Base-by-base conservation (phyloP, 2,888 invertebrate genomes). In the Chymomyza procnemis region DNA sequence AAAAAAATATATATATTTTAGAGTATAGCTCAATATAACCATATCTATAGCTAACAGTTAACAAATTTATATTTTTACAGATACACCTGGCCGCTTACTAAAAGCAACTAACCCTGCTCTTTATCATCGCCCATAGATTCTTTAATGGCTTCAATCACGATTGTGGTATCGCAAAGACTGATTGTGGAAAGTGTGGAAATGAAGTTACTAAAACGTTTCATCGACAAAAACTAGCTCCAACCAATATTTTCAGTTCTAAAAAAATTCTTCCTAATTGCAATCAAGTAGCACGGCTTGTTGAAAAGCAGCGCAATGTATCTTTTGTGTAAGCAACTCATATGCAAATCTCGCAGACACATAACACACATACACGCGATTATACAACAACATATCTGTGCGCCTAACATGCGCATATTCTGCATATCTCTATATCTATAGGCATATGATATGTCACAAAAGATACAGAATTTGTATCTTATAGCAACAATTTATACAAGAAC, bases 401-500 rank as follows among this genome's bases (percentile, higher is more conserved):
- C 14, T 6, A 61, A 75, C 66, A 75, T 76, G 75, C 76, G 76
- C 76, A 75, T 75, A 73, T 71, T 75, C 60, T 64, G 66, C 62
- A 66, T 66, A 66, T 65, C 48, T 50, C 16, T 50, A 18, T 16
- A 50, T 50, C 34, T 41, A 41, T 41, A 41, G 34, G 34, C 34
- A 41, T 41, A 34, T 34, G 34, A 54, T 54, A 54, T 54, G 19
- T 19, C 54, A 19, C 54, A 9, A 16, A 56, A 56, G 48, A 61
- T 69, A 26, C 58, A 59, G 41, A 66, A n/a, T n/a, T 75, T 69
- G 61, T 63, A 61, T 66, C 58, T 61, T 52, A 56, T 66, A 52
- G 34, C 22, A 30, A 72, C 69, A 79, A 80, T 65, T 71, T 74
- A 78, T 72, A 73, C 74, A 76, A 76, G 73, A 76, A 71, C 81